phyloP scores from a whole-genome alignment of 2,888 invertebrate species.

The Linnaemya tessellans region DNA sequence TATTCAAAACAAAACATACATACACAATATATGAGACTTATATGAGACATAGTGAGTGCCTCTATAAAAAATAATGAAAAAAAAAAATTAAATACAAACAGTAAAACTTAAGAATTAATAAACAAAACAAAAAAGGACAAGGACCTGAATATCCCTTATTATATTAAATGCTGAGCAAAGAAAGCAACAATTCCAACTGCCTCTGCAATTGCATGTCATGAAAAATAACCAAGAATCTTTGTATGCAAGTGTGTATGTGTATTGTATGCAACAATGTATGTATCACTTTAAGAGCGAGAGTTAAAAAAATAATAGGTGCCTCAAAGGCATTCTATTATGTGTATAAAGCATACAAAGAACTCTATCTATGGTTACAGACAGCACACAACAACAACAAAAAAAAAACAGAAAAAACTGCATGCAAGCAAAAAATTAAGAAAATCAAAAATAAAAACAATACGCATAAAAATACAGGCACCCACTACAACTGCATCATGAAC shows the following conservation, averaged over 20 bases:
- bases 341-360: slow-evolving; percentile 48
- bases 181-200: slow-evolving; percentile 59
- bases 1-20: slow-evolving; percentile 50
- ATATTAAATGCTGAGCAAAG: slow-evolving; percentile 8
- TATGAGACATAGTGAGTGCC: slow-evolving; percentile 9
- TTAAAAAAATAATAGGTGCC: slow-evolving; percentile 58
- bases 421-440: slow-evolving; percentile 26
- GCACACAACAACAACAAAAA: not conserved
- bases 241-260: not conserved
- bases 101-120: slow-evolving; percentile 56
- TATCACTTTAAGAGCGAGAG: not conserved
- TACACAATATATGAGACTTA: slow-evolving; percentile 55
- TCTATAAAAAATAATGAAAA: too few relatives aligned
- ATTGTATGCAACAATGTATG: not conserved
- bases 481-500: slow-evolving; percentile 64
- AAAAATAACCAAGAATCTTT: slow-evolving; percentile 21
- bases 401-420: slow-evolving; percentile 14
- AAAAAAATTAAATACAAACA: slow-evolving; percentile 10
- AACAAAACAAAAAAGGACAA: slow-evolving; percentile 48
- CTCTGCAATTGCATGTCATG: slow-evolving; percentile 46
- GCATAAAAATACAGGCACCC: slow-evolving; percentile 59
- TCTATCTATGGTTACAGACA: slow-evolving; percentile 50
- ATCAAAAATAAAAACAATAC: slow-evolving; percentile 56
- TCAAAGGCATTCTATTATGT: slow-evolving; percentile 50
- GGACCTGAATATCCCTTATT: slow-evolving; percentile 20